Evolutionary conservation across 1,140 invertebrate species (phyloP), one percentile per base, ranked within the genome.

Genomic region (Nephotettix cincticeps): DNA sequence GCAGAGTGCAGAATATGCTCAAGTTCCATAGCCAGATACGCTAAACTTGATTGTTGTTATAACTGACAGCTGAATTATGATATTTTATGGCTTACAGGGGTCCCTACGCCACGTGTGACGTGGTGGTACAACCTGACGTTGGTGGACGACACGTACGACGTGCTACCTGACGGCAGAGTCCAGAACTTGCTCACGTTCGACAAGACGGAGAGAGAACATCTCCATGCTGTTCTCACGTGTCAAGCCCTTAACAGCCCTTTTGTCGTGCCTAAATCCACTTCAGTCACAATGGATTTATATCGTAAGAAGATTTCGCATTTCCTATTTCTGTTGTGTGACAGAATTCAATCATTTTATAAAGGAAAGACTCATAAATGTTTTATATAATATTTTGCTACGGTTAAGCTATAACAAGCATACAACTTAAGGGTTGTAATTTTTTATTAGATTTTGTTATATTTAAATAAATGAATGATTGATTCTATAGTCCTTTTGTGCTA

Each of bases 221-320:
- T 92, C 23, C 84, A 89, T 77, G 84, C 88, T 23, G 83, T 88
- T 47, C 85, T 90, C 73, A 92, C 89, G 23, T 93, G 91, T 76
- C 89, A 91, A 78, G 90, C 91, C 9, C 84, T 86, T 69, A 93
- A 93, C 81, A 93, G 91, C 80, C 91, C 92, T 79, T 83, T 91
- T 76, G 87, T 90, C 51, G 80, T 87, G 14, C 91, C 92, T 51
- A 87, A 91, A 78, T 89, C 88, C 61, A 90, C 87, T 76, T 86
- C 88, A 27, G 89, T 94, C 68, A 87, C 87, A 11, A 83, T 93
- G 68, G 89, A 93, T 78, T 87, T 93, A 83, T 92, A 91, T 78
- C 84, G 92, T 93, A 80, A 93, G 91, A 89, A 36, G 32, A 36
- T 36, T 36, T 36, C 32, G 32, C 32, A 14, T 36, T 4, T 36